Conservation (phyloP, 2,113 vertebrate species). For the Lampris incognitus region DNA sequence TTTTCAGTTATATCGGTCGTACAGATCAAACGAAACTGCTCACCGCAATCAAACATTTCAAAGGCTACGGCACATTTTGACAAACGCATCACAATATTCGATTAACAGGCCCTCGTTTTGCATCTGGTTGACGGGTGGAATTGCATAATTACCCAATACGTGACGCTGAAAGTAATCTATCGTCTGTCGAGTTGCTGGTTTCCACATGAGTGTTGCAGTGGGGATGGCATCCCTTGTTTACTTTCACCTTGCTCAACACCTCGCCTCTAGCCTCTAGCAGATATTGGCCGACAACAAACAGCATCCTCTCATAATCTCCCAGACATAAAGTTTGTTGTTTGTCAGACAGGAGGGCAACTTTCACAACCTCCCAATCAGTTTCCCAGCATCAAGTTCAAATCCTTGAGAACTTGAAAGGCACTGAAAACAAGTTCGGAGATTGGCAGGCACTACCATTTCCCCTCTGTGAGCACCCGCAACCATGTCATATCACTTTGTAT, state of each 20-base stretch:
- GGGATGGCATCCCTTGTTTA: too few relatives aligned
- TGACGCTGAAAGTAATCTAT: too few relatives aligned
- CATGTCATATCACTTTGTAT: neutral
- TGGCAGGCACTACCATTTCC: slow-evolving; percentile 21
- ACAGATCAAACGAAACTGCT: too few relatives aligned
- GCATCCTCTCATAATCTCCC: neutral
- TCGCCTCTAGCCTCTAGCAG: neutral
- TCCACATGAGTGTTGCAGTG: too few relatives aligned
- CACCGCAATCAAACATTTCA: too few relatives aligned
- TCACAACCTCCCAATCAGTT: slow-evolving; percentile 2
- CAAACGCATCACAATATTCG: neutral
- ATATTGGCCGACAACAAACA: neutral
- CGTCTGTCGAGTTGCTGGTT: too few relatives aligned
- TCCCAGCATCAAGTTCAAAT: slow-evolving; percentile 28
- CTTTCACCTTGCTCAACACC: slow-evolving; percentile 4
- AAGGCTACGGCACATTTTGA: neutral
- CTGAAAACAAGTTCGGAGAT: slow-evolving; percentile 5
- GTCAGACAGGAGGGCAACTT: neutral
- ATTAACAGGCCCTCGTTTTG: too few relatives aligned
- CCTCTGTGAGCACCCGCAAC: slow-evolving; percentile 3
- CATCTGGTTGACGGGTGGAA: too few relatives aligned
- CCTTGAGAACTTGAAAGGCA: slow-evolving; percentile 2
- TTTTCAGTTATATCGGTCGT: too few relatives aligned
- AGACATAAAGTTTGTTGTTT: neutral
- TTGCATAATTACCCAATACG: too few relatives aligned